Evolutionary conservation across 2,113 vertebrate genomes (phyloP), one percentile per base, ranked within the genome.

Genomic region (Pachypanchax playfairii): DNA sequence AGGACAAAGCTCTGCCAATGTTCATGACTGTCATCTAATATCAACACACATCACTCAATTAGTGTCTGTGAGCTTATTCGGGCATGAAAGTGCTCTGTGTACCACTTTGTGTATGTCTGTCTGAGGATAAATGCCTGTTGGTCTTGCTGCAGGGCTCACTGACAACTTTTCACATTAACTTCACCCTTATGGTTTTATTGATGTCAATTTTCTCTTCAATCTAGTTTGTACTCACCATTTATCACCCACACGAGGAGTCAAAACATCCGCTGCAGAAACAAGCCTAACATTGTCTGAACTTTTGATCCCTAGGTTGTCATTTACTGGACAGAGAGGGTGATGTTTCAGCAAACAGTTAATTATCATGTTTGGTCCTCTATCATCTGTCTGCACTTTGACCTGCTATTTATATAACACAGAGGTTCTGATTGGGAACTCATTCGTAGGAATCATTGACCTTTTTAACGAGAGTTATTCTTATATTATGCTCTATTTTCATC

Each of bases 341-440:
- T 60, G 65, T 65, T 75, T 38, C 53, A 12, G 39, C 70, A 44
- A 82, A 48, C 29, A 41, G 17, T 60, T 77, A 65, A 78, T 80
- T 74, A 48, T 69, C 24, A 47, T 77, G 59, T 70, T 64, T 75
- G 44, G n/a, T n/a, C n/a, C n/a, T n/a, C n/a, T n/a, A n/a, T n/a
- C n/a, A n/a, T n/a, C n/a, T n/a, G n/a, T n/a, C n/a, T n/a, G n/a
- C 6, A 43, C 35, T 46, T 51, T 63, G 59, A 76, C 59, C 59
- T 65, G 24, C 18, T 41, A 62, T 65, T 58, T 78, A 8, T 44
- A 26, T 17, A 35, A 24, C 15, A 3, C 9, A 15, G 56, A 46
- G 41, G 70, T 56, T 47, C 15, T 3, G 25, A 54, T 39, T 25
- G 17, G 6, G n/a, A 17, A 68, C 28, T 20, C 48, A 13, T 25